Conservation (phyloP, 2,888 invertebrate species). For the Cephus spinipes region DNA sequence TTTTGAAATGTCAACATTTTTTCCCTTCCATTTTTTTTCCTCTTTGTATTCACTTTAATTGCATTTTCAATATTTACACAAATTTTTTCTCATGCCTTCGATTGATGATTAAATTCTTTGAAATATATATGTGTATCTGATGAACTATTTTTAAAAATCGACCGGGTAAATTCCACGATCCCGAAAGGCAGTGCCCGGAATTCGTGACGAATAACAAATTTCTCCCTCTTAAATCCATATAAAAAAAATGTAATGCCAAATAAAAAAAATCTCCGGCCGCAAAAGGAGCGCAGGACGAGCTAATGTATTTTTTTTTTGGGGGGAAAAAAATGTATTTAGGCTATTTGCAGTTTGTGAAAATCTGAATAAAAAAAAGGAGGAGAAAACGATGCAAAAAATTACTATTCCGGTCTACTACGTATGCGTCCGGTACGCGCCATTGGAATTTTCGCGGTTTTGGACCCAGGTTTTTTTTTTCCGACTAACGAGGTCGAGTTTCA, state of each 20-base stretch:
- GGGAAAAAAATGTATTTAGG: neutral
- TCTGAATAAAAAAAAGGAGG: neutral
- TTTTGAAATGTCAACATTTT: too few relatives aligned
- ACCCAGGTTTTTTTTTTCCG: neutral
- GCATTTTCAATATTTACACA: neutral
- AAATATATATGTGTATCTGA: neutral
- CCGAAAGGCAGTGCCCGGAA: neutral
- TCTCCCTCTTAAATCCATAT: neutral
- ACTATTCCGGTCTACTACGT: neutral
- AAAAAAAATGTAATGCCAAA: neutral
- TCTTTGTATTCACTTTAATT: too few relatives aligned
- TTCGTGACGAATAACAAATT: neutral
- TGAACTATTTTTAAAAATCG: neutral
- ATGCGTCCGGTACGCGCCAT: neutral
- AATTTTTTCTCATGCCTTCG: neutral
- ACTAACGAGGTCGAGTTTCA: neutral
- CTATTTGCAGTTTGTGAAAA: neutral
- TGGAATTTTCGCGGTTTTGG: neutral
- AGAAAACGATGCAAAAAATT: neutral
- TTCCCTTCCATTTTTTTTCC: too few relatives aligned
- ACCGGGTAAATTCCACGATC: neutral
- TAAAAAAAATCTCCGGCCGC: neutral
- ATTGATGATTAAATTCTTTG: neutral
- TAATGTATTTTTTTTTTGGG: neutral
- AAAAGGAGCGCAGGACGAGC: neutral